Base-by-base conservation (phyloP, 2,113 vertebrate species). In the Passer montanus region DNA sequence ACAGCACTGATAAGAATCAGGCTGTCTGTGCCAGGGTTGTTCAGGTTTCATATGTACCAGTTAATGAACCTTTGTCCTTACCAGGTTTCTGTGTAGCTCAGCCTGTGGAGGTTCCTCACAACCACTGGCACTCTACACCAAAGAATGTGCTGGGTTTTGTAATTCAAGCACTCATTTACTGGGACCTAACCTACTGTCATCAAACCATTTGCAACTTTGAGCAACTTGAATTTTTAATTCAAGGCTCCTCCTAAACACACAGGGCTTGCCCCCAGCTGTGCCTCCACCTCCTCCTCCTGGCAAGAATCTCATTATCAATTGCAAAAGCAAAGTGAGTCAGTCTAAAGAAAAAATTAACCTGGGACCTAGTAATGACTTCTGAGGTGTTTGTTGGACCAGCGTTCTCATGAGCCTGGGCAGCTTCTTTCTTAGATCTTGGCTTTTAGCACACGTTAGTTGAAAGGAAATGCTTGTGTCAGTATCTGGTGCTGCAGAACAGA, bases 301-400 rank as follows among this genome's bases (percentile, higher is more conserved):
- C 8, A 50, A 83, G 47, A 87, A 74, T 81, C 84, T 88, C 46
- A 28, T 78, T 90, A 62, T 47, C 56, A 56, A 0, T 27, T 63
- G 82, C 63, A 68, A 90, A 92, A 94, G 41, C 43, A 66, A 58
- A 81, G 33, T 53, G 52, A 97, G 53, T 83, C 72, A 43, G 28
- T 68, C 47, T 77, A 30, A 69, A 68, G 52, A 47, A 86, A 91
- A 95, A 67, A 86, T 83, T 84, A 90, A 95, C 80, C 63, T 68
- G 31, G 26, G 46, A 94, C 82, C 75, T 47, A 16, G 22, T 74
- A 93, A 84, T 56, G 64, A 59, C 76, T 88, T 80, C 10, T 24
- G 81, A 66, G 74, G n/a, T 11, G 13, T 91, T 91, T 78, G 39
- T 67, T 87, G 63, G 70, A 33, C 58, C 89, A 79, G 68, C 30